phyloP scores from a whole-genome alignment of 2,113 vertebrate genomes.

The Columba livia region DNA sequence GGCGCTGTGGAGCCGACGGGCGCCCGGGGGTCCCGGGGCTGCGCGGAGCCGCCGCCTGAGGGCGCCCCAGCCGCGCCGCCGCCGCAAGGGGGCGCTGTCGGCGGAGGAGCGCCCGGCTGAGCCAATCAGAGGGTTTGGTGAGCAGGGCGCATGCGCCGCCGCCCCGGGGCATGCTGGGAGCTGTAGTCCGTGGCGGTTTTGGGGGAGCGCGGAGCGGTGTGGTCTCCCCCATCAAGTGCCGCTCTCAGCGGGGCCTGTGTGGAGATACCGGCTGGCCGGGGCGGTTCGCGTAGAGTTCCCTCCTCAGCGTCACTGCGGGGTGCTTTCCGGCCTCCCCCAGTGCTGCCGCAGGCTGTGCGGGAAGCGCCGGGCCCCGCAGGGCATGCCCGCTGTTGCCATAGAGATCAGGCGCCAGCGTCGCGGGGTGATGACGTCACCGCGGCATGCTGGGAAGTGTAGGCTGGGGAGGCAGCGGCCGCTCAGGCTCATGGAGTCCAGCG shows the following conservation, averaged over 20 bases:
- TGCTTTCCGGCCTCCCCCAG: not conserved
- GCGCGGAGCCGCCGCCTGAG: not conserved
- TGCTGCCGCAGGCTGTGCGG: not conserved
- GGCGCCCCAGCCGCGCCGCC: not conserved
- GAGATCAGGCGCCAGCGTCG: not conserved
- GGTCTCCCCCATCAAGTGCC: too few species aligned
- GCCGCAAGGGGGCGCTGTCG: not conserved
- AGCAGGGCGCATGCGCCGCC: not conserved
- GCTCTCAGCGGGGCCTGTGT: too few species aligned
- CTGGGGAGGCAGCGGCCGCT: not conserved
- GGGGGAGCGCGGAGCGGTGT: accelerated
- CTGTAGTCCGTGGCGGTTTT: not conserved
- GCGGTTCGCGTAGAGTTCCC: accelerated
- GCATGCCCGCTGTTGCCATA: not conserved
- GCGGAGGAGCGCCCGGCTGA: not conserved
- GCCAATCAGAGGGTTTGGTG: not conserved
- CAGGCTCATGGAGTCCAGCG: too few species aligned
- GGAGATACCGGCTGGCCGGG: not conserved
- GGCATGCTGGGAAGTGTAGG: not conserved
- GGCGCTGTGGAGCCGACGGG: not conserved
- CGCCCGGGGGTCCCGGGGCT: not conserved
- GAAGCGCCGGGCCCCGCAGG: not conserved
- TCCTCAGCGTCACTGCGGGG: not conserved
- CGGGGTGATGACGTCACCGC: accelerated
- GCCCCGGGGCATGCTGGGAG: not conserved